Evolutionary conservation across 1,140 invertebrate genomes (phyloP), one percentile per base, ranked within the genome.

Genomic region (Acromyrmex charruanus): DNA sequence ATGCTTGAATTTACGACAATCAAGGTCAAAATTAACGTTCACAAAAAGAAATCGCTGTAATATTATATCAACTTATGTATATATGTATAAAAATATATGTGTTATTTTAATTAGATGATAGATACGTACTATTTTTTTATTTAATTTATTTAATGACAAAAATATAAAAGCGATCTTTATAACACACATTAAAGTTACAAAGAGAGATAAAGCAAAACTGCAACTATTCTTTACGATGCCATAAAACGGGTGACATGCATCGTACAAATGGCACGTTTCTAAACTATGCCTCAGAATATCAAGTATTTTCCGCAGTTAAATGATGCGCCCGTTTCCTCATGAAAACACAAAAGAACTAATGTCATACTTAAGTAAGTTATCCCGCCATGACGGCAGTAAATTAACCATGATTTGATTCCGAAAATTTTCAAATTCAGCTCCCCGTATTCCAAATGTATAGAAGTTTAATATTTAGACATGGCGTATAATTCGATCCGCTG

Each of bases 341-440:
- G 44, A 77, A 53, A 59, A 53, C 21, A 69, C 18, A 58, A 31
- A 35, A 55, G 25, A 63, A 63, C 69, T 31, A 84, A 69, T 55
- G 81, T 89, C 72, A 72, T 49, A 77, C 28, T 44, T 66, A 39
- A 66, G 14, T 39, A 49, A 66, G 51, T 87, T 87, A 84, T 84
- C 79, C 10, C 21, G 74, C 31, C 39, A 79, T n/a, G 39, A 53
- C 6, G 49, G 39, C 39, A 58, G 69, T 31, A 68, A 88, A 90
- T 91, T 88, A 90, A 90, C 16, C 66, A 49, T 88, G 84, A 91
- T 90, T 88, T 84, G 88, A 88, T 77, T 61, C 66, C 74, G 71
- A 86, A 87, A 90, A 91, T 91, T 86, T 90, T 91, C 77, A 88
- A 77, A 91, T 88, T 86, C 89, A 61, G 51, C 14, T 51, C 25